Base-by-base conservation (phyloP, 2,113 vertebrate genomes). In the Ahaetulla prasina region DNA sequence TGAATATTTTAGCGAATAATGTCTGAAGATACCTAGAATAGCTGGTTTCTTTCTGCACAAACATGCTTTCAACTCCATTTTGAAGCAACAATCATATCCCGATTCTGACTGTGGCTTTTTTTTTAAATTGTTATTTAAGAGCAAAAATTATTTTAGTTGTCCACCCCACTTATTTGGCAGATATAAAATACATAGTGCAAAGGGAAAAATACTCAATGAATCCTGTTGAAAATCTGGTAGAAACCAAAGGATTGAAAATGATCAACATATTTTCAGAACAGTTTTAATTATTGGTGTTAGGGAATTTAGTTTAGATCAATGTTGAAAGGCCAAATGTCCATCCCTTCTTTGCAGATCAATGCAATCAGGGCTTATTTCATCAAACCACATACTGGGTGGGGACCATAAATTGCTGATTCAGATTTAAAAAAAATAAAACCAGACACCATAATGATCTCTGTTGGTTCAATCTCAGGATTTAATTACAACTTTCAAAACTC, bases 341-440 rank as follows among this genome's bases (percentile, higher is more conserved):
- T 93, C 91, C 95, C 94, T 93, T 95, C 93, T 96, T 93, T 95
- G 96, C 94, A 96, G 94, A 96, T 95, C 96, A 90, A 93, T 96
- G 94, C 94, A 94, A 94, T 96, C 93, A 93, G 92, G 94, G 94
- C 95, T 96, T 95, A 93, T 97, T 95, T 92, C 43, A 96, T 96
- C 96, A 97, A 97, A 96, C 94, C 95, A 95, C 95, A 94, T 94
- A 80, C 94, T 89, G 92, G 95, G 92, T 96, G 91, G 94, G 92
- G 93, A 93, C 94, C 94, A 93, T 88, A 60, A 88, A 93, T 94
- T 93, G 88, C 95, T 95, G 93, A 96, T 92, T 95, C 95, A 96
- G 94, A 93, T 57, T 52, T n/a, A 45, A 57, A 89, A 87, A 49
- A 88, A 87, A 47, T 27, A 60, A 57, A 45, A 92, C 91, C 89